These are phyloP conservation scores for Orius insidiosus DNA, from an alignment of 1,140 invertebrate species.

Conservation along the genomic window DNA sequence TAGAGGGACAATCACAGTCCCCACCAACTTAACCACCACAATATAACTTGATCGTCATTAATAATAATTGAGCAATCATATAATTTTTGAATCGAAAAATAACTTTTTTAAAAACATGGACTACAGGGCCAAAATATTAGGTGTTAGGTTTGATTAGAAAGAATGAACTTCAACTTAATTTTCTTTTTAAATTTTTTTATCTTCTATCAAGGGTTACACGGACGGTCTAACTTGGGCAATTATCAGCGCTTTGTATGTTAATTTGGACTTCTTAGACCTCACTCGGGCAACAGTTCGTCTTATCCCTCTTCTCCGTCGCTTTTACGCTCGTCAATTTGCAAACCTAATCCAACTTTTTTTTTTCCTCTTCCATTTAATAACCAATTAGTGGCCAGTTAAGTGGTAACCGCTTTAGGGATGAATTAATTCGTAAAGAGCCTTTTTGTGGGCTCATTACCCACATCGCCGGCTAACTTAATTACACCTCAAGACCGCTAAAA, in stretches of 20 bases:
- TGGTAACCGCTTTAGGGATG: background rate
- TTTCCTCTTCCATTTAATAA: constrained; percentile 5
- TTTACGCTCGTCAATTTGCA: constrained; percentile 7
- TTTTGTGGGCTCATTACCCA: constrained; percentile 7
- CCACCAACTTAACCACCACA: too few species aligned
- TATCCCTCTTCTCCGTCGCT: too few species aligned
- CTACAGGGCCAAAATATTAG: too few species aligned
- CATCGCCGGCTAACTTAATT: constrained; percentile 5
- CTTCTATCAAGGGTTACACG: constrained; percentile 9
- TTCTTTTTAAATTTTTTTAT: too few species aligned
- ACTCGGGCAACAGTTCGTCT: too few species aligned
- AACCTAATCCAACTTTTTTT: constrained; percentile 11
- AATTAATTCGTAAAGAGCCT: background rate
- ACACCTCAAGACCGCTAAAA: background rate
- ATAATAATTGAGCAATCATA: too few species aligned
- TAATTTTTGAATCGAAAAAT: too few species aligned
- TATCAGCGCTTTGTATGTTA: constrained; percentile 10
- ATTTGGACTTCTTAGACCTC: background rate
- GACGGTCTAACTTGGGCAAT: constrained; percentile 5
- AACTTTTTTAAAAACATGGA: too few species aligned
- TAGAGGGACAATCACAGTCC: too few species aligned
- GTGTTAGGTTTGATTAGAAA: too few species aligned
- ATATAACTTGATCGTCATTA: too few species aligned
- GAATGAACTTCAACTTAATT: too few species aligned
- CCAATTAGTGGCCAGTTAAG: constrained; percentile 10